These are phyloP conservation scores for Heterocephalus glaber DNA, from an alignment of 2,113 vertebrate species.

Conservation along the genomic window DNA sequence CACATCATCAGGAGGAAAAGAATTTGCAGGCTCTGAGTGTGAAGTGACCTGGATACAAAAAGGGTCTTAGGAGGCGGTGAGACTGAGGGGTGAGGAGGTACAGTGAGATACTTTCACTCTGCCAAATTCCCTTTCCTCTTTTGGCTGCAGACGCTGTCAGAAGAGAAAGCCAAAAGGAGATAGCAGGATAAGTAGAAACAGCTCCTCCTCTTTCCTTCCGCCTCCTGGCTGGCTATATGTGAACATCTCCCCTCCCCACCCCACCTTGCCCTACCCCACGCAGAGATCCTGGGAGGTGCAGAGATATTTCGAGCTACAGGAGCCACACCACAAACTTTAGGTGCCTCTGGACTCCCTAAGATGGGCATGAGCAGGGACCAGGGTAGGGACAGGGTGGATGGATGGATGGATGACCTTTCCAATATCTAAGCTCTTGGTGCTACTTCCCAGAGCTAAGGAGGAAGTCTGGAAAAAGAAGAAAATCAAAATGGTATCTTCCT, in stretches of 20 bases:
- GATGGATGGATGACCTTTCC: background rate
- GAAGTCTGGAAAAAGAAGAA: background rate
- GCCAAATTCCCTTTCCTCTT: conserved; percentile 51
- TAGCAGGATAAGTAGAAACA: conserved; percentile 12
- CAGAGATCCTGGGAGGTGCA: background rate
- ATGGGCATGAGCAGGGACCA: background rate
- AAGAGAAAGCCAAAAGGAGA: conserved; percentile 50
- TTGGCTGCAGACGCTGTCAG: background rate
- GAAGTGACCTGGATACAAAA: conserved; percentile 4
- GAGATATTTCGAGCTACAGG: background rate
- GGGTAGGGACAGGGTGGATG: background rate
- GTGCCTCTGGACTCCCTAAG: background rate
- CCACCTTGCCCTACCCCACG: background rate
- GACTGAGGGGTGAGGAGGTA: background rate
- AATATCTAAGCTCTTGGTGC: background rate
- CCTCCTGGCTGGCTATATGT: conserved; percentile 25
- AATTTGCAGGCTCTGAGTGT: conserved; percentile 7
- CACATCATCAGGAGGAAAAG: conserved; percentile 53
- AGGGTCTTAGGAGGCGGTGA: background rate
- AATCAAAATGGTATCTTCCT: background rate
- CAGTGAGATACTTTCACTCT: conserved; percentile 29
- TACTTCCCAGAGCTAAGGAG: background rate
- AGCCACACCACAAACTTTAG: background rate
- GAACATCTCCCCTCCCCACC: background rate
- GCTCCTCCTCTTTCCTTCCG: background rate